A percentile compares a stretch with the other conserved stretches of the same genome.
phyloP scores from a whole-genome alignment of 2,888 invertebrate genomes.

The Drosophila prolongata region DNA sequence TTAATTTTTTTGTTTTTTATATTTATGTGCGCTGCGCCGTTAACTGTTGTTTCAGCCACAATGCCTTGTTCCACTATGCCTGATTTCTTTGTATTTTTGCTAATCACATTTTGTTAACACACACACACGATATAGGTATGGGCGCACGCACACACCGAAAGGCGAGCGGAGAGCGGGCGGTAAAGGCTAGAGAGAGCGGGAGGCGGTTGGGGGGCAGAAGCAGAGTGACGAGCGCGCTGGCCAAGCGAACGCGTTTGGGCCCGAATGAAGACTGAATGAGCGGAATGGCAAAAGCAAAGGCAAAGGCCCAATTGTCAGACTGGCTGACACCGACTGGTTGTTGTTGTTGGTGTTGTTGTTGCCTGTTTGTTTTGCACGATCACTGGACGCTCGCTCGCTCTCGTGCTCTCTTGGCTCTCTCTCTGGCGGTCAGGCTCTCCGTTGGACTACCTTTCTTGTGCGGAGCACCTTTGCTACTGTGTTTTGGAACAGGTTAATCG shows the following conservation, averaged over 20 bases:
- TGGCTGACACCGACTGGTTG: conserved; percentile 39
- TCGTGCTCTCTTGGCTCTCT: neutral
- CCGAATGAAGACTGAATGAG: conserved; percentile 82
- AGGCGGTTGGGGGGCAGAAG: conserved; percentile 10
- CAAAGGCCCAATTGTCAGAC: conserved; percentile 41
- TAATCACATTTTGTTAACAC: conserved; percentile 81
- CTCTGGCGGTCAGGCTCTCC: conserved; percentile 10
- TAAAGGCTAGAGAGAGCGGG: conserved; percentile 1
- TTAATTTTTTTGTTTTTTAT: conserved; percentile 26
- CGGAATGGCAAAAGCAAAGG: conserved; percentile 32
- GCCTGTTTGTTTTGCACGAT: conserved; percentile 50
- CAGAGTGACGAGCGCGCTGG: conserved; percentile 57
- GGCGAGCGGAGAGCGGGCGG: conserved; percentile 2
- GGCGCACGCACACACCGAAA: conserved; percentile 16
- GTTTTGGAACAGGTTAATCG: neutral
- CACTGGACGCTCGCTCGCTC: conserved; percentile 35
- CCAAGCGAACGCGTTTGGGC: conserved; percentile 81
- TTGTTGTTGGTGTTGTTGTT: conserved; percentile 17
- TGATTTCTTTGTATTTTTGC: conserved; percentile 76
- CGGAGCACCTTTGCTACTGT: conserved; percentile 26
- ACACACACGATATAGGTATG: conserved; percentile 26
- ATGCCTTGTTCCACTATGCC: conserved; percentile 59
- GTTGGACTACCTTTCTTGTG: conserved; percentile 13
- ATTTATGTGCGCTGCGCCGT: conserved; percentile 28
- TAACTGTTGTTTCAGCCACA: conserved; percentile 63